These are phyloP conservation scores for Leucoptera coffeella DNA, from an alignment of 2,888 invertebrate species.

Conservation along the genomic window DNA sequence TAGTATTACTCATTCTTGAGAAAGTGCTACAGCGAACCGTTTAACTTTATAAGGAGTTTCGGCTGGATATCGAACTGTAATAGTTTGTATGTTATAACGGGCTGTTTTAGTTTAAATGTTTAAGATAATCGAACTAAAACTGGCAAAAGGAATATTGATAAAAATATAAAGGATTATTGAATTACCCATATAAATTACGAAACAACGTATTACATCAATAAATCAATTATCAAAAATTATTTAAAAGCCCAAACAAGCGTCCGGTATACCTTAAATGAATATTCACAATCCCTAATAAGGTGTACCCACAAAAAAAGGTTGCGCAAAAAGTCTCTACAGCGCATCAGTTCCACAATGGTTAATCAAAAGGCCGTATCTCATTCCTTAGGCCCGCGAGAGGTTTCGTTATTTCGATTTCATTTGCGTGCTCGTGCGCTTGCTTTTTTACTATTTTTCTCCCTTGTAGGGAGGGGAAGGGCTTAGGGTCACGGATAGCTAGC, in stretches of 20 bases:
- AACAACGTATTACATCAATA: background rate
- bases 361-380: slow-evolving; percentile 49
- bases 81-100: too few species aligned
- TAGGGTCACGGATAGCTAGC: slow-evolving; percentile 31
- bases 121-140: too few species aligned
- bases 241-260: background rate
- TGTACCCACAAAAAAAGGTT: slow-evolving; percentile 7
- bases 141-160: too few species aligned
- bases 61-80: too few species aligned
- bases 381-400: slow-evolving; percentile 22
- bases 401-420: slow-evolving; percentile 50
- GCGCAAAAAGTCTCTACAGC: slow-evolving; percentile 24
- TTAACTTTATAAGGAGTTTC: too few species aligned
- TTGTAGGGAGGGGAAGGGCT: slow-evolving; percentile 29
- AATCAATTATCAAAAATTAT: background rate
- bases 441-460: slow-evolving; percentile 26
- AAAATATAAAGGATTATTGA: too few species aligned
- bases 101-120: too few species aligned
- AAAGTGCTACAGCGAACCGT: too few species aligned
- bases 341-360: slow-evolving; percentile 35
- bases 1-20: too few species aligned
- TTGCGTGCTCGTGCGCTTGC: slow-evolving; percentile 40
- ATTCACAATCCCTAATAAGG: slow-evolving; percentile 8
- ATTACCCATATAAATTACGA: background rate
- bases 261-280: too few species aligned